Base-by-base conservation (phyloP, 2,113 vertebrate species). In the Macrotus californicus region DNA sequence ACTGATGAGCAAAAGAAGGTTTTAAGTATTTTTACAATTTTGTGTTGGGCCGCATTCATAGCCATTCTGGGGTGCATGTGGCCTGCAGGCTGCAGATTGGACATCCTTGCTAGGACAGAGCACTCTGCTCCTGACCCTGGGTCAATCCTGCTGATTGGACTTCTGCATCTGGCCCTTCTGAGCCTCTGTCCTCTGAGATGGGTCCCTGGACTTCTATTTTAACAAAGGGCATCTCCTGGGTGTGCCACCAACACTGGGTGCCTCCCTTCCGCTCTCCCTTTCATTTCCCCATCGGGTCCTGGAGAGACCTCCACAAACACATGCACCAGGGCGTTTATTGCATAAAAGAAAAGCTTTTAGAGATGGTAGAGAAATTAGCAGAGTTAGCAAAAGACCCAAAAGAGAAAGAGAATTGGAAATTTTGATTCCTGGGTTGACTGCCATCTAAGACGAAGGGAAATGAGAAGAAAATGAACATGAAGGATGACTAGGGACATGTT, bases 221-320 rank as follows among this genome's bases (percentile, higher is more conserved):
- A 1, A 61, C 39, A 6, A 83, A 61, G 24, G 3, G 8, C 3
- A 21, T 59, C 26, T 46, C 6, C n/a, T 29, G 46, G 41, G 18
- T 15, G 22, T 7, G 13, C 6, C 1, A 1, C 13, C 12, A 9
- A 3, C 46, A 12, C 7, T 19, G 18, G 2, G 34, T 19, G 29
- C 24, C 39, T 13, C 7, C 8, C 15, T 18, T 34, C 43, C 18
- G 16, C 34, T 3, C 6, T 12, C 46, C 41, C 70, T 88, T 34
- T 86, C 7, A 13, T 43, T 52, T 67, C 73, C 46, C 48, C 18
- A 36, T 50, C 48, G 54, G 19, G 54, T 64, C 56, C 50, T 11
- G 22, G 54, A 75, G 34, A 54, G 19, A 41, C 9, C n/a, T 36
- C 34, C 31, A 18, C 26, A 48, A 26, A 29, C 16, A 6, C 7